These are phyloP conservation scores for Proisotoma minuta DNA, from an alignment of 2,888 invertebrate species.

Conservation along the genomic window DNA sequence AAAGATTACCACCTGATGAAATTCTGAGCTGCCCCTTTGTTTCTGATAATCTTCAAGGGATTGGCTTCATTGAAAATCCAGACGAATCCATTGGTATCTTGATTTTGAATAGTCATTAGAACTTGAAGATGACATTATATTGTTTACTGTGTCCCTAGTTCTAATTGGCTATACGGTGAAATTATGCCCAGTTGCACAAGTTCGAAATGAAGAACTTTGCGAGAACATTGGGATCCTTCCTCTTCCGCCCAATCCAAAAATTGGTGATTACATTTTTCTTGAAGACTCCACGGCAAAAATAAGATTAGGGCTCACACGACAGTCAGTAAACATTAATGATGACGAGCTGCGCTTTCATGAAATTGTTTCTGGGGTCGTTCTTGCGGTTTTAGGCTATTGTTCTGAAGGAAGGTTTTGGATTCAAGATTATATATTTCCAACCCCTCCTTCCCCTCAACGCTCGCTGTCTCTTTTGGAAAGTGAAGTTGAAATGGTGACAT, in stretches of 20 bases:
- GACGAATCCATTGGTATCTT: neutral
- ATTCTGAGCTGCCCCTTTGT: neutral
- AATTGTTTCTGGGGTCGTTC: constrained; percentile 21
- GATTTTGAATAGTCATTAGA: neutral
- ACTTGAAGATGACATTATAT: neutral
- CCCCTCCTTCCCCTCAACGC: constrained; percentile 20
- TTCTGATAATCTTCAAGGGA: neutral
- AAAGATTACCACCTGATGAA: neutral
- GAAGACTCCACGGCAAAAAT: constrained; percentile 21
- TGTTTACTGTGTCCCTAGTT: constrained; percentile 9
- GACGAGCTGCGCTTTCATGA: constrained; percentile 4
- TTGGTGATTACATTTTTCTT: constrained; percentile 6
- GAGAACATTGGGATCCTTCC: constrained; percentile 24
- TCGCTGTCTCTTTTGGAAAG: constrained; percentile 11
- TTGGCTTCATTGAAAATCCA: too few relatives aligned
- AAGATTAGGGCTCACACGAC: neutral
- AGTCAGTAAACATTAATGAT: too few relatives aligned
- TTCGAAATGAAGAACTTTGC: constrained; percentile 12
- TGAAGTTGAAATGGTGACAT: constrained; percentile 33
- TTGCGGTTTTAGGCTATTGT: constrained; percentile 22
- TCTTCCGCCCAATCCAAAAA: constrained; percentile 10
- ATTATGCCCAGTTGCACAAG: neutral
- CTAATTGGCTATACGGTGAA: constrained; percentile 21
- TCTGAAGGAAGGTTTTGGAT: constrained; percentile 10
- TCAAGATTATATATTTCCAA: constrained; percentile 25